Conservation (phyloP, 1,140 invertebrate species). For the Chrysoperla carnea region DNA sequence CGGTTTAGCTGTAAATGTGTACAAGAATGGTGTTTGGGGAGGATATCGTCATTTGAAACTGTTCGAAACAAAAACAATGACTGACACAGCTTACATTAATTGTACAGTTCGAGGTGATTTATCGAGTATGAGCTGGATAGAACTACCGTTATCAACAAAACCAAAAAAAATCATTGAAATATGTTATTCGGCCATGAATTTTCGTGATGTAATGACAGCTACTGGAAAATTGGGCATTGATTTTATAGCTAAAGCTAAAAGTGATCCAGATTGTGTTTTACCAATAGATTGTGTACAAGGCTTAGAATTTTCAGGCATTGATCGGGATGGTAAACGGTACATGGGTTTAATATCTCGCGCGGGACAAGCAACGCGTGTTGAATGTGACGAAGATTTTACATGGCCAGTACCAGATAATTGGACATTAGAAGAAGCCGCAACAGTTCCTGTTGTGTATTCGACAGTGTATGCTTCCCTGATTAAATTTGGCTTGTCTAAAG, state of each 20-base stretch:
- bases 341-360: too few species aligned
- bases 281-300: conserved; percentile 41
- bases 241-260: conserved; percentile 29
- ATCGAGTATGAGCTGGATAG: too few species aligned
- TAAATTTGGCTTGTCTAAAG: conserved; percentile 29
- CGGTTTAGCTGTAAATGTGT: conserved; percentile 68
- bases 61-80: too few species aligned
- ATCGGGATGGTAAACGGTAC: conserved; percentile 1
- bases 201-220: conserved; percentile 61
- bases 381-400: conserved; percentile 5
- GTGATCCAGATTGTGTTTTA: conserved; percentile 37
- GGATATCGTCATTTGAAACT: conserved; percentile 45
- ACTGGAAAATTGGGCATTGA: conserved; percentile 52
- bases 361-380: too few species aligned
- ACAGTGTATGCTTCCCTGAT: conserved; percentile 40
- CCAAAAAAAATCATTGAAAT: conserved; percentile 12
- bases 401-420: conserved; percentile 41
- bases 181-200: conserved; percentile 52
- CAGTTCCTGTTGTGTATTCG: conserved; percentile 38
- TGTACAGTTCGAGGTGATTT: too few species aligned
- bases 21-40: conserved; percentile 57
- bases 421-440: conserved; percentile 37
- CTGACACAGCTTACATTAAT: too few species aligned
- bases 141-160: conserved; percentile 18
- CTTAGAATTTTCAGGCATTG: conserved; percentile 48